Evolutionary conservation across 2,113 vertebrate species (phyloP).

Genomic region (Arizona elegans): DNA sequence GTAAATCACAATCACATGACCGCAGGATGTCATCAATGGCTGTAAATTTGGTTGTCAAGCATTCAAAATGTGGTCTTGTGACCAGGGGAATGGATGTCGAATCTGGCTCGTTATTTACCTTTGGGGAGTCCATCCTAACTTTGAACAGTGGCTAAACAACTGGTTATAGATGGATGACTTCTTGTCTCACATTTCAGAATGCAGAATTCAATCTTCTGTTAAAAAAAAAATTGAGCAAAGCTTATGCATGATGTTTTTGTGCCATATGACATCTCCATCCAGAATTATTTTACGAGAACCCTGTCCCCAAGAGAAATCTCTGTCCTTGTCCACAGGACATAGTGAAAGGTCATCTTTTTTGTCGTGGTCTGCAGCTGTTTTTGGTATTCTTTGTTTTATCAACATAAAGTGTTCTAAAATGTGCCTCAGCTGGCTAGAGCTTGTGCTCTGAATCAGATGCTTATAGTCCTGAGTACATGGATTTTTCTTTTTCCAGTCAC

Average conservation of each 20-base stretch:
- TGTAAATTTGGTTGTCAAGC: not conserved
- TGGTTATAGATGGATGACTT: not conserved
- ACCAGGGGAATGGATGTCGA: not conserved
- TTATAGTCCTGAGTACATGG: not conserved
- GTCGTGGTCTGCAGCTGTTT: no score
- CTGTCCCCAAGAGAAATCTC: not conserved
- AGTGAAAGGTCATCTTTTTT: not conserved
- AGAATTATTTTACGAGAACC: not conserved
- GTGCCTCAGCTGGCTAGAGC: not conserved
- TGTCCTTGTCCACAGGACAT: no score
- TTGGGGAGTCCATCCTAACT: not conserved
- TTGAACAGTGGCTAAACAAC: not conserved
- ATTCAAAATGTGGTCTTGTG: not conserved
- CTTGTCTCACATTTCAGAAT: not conserved
- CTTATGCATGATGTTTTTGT: not conserved
- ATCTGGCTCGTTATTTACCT: not conserved
- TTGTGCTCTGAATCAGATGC: not conserved
- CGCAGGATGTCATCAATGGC: not conserved
- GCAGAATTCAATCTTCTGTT: not conserved
- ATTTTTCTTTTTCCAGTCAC: not conserved
- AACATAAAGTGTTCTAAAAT: not conserved
- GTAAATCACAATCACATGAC: not conserved
- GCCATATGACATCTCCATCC: not conserved
- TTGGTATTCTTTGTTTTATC: not conserved
- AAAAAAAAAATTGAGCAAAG: not conserved